Evolutionary conservation across 2,113 vertebrate genomes (phyloP).

Genomic region (Cyprichromis sp.): DNA sequence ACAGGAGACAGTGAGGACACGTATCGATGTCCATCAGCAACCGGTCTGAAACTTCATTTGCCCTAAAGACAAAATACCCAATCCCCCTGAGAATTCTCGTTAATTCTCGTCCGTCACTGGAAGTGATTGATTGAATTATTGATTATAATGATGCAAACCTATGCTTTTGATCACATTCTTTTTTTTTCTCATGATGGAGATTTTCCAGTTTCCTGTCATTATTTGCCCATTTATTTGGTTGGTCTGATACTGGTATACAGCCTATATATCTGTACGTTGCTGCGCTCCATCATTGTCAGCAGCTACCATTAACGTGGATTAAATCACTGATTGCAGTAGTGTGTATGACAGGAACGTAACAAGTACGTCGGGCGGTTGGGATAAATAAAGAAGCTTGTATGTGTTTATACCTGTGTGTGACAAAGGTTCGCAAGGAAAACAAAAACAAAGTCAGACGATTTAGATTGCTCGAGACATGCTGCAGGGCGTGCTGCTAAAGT

Average conservation of each 20-base stretch:
- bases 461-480: conserved; percentile 38
- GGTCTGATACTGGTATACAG: background rate
- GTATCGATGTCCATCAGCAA: background rate
- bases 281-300: background rate
- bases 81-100: background rate
- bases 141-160: background rate
- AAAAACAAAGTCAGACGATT: background rate
- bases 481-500: conserved; percentile 15
- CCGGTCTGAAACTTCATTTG: background rate
- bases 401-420: background rate
- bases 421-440: conserved; percentile 5
- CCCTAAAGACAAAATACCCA: background rate
- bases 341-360: background rate
- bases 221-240: background rate
- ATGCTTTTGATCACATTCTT: background rate
- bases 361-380: background rate
- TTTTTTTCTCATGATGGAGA: background rate
- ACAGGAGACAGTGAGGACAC: background rate
- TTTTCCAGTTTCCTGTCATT: accelerated
- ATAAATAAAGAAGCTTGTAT: background rate
- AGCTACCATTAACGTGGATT: background rate
- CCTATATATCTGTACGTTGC: background rate
- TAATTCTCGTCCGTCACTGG: background rate
- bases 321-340: background rate
- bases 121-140: background rate